Evolutionary conservation across 2,113 vertebrate species (phyloP).

Genomic region (Actenoides hombroni): DNA sequence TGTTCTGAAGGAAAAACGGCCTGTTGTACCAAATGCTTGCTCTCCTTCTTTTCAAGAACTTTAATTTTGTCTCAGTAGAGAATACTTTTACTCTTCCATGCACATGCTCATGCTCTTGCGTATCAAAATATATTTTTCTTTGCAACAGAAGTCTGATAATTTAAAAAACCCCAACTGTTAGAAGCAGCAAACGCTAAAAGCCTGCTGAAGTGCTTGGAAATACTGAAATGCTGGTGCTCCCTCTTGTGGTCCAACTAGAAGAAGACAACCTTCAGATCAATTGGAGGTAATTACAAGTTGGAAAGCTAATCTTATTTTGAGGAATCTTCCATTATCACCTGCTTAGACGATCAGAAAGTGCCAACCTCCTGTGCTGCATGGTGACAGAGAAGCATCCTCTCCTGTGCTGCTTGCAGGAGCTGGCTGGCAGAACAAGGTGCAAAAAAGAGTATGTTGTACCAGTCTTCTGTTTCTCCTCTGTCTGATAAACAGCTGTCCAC

Average conservation of each 20-base stretch:
- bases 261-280: background rate
- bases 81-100: background rate
- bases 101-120: background rate
- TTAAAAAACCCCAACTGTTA: background rate
- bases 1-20: background rate
- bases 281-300: background rate
- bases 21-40: background rate
- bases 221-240: conserved; percentile 51
- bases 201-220: background rate
- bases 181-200: background rate
- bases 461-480: background rate
- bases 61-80: background rate
- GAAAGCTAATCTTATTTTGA: background rate
- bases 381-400: background rate
- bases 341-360: background rate
- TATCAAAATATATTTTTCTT: background rate
- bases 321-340: background rate
- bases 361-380: background rate
- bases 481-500: background rate
- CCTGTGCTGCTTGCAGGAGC: background rate
- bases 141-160: background rate
- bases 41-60: background rate
- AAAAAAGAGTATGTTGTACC: background rate
- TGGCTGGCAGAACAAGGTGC: background rate
- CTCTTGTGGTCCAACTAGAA: conserved; percentile 52